Conservation (phyloP, 2,888 invertebrate genomes). For the Drosophila vallismaia region DNA sequence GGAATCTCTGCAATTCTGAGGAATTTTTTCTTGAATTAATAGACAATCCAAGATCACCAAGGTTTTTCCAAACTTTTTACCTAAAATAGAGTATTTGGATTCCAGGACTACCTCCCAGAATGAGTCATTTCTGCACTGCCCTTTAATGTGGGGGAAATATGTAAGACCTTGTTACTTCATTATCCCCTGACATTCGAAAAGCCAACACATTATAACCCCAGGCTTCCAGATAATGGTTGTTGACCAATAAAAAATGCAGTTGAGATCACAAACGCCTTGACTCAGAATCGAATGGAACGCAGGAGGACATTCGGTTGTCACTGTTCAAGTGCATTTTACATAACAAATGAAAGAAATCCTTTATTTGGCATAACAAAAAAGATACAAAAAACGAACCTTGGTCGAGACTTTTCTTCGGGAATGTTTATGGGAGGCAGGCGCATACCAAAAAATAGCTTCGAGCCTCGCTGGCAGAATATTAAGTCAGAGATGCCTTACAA, state of each 20-base stretch:
- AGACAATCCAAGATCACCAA: too few species aligned
- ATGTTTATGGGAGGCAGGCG: constrained; percentile 51
- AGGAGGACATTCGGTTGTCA: constrained; percentile 4
- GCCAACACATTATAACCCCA: constrained; percentile 1
- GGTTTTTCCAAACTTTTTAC: too few species aligned
- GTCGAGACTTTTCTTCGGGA: constrained; percentile 16
- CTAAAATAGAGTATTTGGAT: not conserved
- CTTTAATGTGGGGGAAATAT: not conserved
- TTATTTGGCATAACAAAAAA: constrained; percentile 66
- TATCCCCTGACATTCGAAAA: not conserved
- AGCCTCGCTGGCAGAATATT: constrained; percentile 56
- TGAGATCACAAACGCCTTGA: not conserved
- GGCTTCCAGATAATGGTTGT: not conserved
- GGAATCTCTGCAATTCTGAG: too few species aligned
- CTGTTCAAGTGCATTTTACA: constrained; percentile 36
- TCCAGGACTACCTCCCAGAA: not conserved
- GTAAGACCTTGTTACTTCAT: constrained; percentile 22
- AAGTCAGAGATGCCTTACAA: constrained; percentile 33
- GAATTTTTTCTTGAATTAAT: too few species aligned
- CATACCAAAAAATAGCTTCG: constrained; percentile 49
- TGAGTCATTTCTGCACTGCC: constrained; percentile 15
- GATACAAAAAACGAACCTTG: constrained; percentile 46
- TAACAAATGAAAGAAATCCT: constrained; percentile 11
- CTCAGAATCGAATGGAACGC: constrained; percentile 1
- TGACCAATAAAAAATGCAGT: not conserved